Percentiles rank a stretch among this genome's conserved stretches.
Evolutionary conservation across 2,888 invertebrate species (phyloP).

Genomic region (Lacanobia oleracea): DNA sequence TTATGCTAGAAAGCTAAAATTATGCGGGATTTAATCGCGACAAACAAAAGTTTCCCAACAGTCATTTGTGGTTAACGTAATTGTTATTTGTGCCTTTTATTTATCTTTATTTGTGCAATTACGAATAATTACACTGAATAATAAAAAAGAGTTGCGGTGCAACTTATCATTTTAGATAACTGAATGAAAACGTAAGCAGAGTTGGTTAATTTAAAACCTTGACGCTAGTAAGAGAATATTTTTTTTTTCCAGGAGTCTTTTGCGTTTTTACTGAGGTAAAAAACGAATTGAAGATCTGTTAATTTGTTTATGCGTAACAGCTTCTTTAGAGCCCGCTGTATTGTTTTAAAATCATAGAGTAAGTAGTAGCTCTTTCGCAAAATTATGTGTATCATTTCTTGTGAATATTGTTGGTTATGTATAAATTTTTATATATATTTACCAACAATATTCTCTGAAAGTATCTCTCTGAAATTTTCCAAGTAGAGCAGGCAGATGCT

Average conservation of each 20-base stretch:
- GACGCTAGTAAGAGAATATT: background rate
- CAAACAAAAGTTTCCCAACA: constrained; percentile 59
- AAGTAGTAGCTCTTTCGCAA: too few species aligned
- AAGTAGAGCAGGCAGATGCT: too few species aligned
- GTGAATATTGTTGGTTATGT: too few species aligned
- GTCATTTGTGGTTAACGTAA: constrained; percentile 44
- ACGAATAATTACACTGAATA: background rate
- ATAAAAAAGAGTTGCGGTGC: background rate
- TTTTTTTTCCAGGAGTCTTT: background rate
- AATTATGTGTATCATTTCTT: too few species aligned
- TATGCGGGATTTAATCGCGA: constrained; percentile 58
- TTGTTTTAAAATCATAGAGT: too few species aligned
- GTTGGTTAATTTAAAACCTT: background rate
- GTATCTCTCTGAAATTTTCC: too few species aligned
- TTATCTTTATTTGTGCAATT: constrained; percentile 25
- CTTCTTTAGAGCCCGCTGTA: too few species aligned
- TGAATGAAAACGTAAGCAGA: background rate
- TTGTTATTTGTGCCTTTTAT: constrained; percentile 35
- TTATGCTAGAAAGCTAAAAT: constrained; percentile 61
- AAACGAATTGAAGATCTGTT: too few species aligned
- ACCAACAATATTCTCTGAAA: too few species aligned
- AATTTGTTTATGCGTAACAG: too few species aligned
- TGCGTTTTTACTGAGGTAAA: too few species aligned
- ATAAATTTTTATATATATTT: too few species aligned
- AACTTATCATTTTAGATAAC: background rate